Evolutionary conservation across 2,797 vertebrate genomes (phyloP).

Genomic region (Periophthalmus magnuspinnatus): DNA sequence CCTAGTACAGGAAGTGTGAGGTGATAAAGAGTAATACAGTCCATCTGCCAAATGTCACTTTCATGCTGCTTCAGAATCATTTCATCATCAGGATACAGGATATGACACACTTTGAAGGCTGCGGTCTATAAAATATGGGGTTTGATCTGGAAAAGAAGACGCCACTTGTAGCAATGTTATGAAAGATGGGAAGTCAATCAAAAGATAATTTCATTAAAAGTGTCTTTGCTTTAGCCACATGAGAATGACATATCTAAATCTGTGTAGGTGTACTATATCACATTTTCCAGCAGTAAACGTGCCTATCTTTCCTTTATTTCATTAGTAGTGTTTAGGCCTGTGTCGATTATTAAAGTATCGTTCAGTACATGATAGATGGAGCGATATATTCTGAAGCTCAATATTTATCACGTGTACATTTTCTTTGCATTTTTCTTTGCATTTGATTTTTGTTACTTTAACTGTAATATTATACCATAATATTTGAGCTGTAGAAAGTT

Average conservation of each 20-base stretch:
- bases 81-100: constrained; percentile 66
- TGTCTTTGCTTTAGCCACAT: background rate
- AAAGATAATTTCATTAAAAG: constrained; percentile 36
- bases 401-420: too few species aligned
- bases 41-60: constrained; percentile 72
- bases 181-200: constrained; percentile 39
- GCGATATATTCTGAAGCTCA: too few species aligned
- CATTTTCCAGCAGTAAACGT: too few species aligned
- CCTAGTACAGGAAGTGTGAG: constrained; percentile 55
- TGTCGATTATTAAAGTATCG: too few species aligned
- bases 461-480: too few species aligned
- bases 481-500: too few species aligned
- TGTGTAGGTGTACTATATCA: background rate
- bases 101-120: constrained; percentile 62
- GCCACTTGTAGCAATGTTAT: constrained; percentile 38
- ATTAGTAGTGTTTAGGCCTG: background rate
- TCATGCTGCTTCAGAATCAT: constrained; percentile 67
- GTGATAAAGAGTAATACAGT: constrained; percentile 62
- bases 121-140: constrained; percentile 45
- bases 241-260: background rate
- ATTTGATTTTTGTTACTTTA: too few species aligned
- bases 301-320: too few species aligned
- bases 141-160: constrained; percentile 57
- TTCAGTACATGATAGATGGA: too few species aligned
- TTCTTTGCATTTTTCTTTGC: too few species aligned